Conservation (phyloP, 2,113 vertebrate species). For the Chiloscyllium plagiosum region DNA sequence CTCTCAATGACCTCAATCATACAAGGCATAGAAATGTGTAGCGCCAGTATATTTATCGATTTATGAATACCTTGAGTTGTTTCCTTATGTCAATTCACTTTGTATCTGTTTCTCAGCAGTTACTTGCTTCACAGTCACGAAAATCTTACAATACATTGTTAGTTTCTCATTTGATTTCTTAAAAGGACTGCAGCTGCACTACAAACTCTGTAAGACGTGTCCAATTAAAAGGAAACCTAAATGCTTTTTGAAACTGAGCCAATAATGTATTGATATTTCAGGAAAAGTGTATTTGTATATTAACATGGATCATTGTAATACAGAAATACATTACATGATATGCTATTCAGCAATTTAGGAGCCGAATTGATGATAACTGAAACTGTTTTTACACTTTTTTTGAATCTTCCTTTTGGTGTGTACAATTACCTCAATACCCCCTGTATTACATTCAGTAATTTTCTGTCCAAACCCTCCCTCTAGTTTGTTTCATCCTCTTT, state of each 20-base stretch:
- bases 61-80: background rate
- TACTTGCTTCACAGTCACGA: background rate
- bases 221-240: background rate
- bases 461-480: background rate
- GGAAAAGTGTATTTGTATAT: background rate
- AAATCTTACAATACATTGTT: background rate
- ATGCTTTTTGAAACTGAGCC: background rate
- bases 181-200: background rate
- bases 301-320: background rate
- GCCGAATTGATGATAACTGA: background rate
- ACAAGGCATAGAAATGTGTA: background rate
- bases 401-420: background rate
- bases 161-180: conserved; percentile 6
- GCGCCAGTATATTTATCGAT: background rate
- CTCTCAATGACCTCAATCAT: too few relatives aligned
- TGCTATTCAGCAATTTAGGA: too few relatives aligned
- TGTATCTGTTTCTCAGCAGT: background rate
- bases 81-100: background rate
- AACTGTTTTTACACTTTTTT: background rate
- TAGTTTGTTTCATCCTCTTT: background rate
- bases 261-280: background rate
- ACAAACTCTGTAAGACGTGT: background rate
- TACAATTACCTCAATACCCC: background rate
- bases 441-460: background rate
- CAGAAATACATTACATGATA: background rate